Evolutionary conservation across 2,888 invertebrate species (phyloP).

Genomic region (Priocnemis perturbator): DNA sequence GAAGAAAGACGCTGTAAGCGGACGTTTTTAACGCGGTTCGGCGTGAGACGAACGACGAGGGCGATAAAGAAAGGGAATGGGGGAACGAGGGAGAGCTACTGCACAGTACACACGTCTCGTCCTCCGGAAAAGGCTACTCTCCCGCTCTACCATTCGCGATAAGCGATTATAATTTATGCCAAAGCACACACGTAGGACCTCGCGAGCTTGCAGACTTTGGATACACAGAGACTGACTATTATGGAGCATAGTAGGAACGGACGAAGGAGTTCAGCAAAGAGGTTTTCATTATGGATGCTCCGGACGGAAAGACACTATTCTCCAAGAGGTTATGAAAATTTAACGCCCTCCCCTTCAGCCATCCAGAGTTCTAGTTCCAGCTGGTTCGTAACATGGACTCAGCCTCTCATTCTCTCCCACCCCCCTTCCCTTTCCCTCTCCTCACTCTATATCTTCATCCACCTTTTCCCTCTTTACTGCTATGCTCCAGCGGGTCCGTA

Average conservation of each 20-base stretch:
- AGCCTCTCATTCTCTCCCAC: slow-evolving; percentile 18
- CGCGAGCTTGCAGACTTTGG: slow-evolving; percentile 38
- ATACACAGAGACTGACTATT: slow-evolving; percentile 44
- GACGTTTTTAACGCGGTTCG: too few relatives aligned
- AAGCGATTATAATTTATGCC: slow-evolving; percentile 48
- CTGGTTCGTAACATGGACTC: slow-evolving; percentile 40
- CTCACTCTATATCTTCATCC: slow-evolving; percentile 19
- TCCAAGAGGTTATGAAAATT: slow-evolving; percentile 65
- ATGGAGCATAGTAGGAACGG: slow-evolving; percentile 21
- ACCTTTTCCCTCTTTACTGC: slow-evolving; percentile 15
- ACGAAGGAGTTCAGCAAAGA: slow-evolving; percentile 55
- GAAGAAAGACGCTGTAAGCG: too few relatives aligned
- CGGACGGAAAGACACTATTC: slow-evolving; percentile 60
- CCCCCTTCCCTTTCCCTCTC: slow-evolving; percentile 25
- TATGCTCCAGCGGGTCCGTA: too few relatives aligned
- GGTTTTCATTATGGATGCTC: slow-evolving; percentile 63
- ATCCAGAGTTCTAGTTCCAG: slow-evolving; percentile 29
- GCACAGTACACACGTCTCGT: too few relatives aligned
- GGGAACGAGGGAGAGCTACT: too few relatives aligned
- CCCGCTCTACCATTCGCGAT: slow-evolving; percentile 19
- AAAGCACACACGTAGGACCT: slow-evolving; percentile 23
- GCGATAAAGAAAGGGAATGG: too few relatives aligned
- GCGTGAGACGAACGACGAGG: too few relatives aligned
- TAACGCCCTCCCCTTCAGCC: slow-evolving; percentile 58
- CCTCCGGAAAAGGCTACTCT: too few relatives aligned